Evolutionary conservation across 2,113 vertebrate species (phyloP).

Genomic region (Melanocharis versteri): DNA sequence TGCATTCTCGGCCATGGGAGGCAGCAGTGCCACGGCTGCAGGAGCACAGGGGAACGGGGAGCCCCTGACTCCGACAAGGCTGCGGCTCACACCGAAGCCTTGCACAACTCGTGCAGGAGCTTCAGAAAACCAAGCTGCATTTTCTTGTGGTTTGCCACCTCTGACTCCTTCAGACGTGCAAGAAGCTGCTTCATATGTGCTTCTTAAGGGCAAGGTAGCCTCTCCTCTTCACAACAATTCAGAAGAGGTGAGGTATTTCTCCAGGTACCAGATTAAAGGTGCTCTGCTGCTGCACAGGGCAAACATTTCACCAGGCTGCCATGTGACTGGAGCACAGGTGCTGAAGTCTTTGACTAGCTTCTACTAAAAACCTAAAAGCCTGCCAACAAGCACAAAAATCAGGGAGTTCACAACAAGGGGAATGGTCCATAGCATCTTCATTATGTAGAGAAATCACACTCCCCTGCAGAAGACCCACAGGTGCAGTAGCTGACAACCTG

Average conservation of each 20-base stretch:
- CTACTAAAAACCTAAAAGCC: neutral
- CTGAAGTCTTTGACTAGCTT: neutral
- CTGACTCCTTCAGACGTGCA: neutral
- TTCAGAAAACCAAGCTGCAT: neutral
- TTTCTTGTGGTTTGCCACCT: neutral
- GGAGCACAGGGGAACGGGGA: accelerated
- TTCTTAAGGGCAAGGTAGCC: neutral
- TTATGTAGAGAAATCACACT: neutral
- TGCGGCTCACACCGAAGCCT: neutral
- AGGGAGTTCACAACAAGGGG: neutral
- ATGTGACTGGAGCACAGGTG: accelerated
- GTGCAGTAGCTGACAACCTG: neutral
- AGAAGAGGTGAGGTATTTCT: neutral
- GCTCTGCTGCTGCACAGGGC: neutral
- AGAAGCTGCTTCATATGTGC: neutral
- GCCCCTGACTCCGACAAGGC: accelerated
- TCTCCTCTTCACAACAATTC: neutral
- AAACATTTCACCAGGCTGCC: neutral
- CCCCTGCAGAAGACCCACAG: neutral
- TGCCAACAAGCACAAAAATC: neutral
- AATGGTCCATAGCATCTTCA: neutral
- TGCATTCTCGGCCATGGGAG: neutral
- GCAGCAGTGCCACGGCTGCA: neutral
- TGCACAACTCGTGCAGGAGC: neutral
- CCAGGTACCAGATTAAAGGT: neutral